Percentiles rank a stretch among this genome's conserved stretches.
Conservation (phyloP, 2,113 vertebrate species). For the Notarius quadriscutis region DNA sequence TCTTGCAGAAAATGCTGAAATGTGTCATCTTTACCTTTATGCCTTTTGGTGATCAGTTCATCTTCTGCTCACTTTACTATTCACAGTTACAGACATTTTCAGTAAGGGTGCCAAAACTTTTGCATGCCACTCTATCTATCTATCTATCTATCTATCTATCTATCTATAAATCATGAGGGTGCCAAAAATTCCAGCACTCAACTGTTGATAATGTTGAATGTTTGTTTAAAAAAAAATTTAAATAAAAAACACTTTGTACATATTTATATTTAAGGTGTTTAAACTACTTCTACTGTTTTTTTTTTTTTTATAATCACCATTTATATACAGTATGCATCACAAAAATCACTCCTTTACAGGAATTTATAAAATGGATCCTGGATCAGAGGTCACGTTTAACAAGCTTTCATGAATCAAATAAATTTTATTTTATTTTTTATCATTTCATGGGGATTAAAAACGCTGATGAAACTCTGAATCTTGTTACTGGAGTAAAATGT, state of each 20-base stretch:
- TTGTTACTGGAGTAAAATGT: neutral
- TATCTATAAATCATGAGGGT: neutral
- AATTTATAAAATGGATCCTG: neutral
- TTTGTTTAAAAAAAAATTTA: neutral
- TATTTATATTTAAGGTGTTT: neutral
- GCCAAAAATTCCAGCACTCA: neutral
- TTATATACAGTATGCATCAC: neutral
- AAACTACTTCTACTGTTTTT: neutral
- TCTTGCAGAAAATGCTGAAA: no score
- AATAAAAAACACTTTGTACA: neutral
- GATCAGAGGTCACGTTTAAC: neutral
- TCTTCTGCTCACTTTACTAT: no score
- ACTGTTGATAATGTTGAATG: neutral
- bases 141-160: no score
- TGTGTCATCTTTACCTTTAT: no score
- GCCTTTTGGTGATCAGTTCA: no score
- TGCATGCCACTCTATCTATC: no score
- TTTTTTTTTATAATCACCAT: neutral
- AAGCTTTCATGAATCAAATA: neutral
- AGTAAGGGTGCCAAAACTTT: no score
- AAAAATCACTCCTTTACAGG: conserved; percentile 73
- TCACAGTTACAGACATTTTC: no score
- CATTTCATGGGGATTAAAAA: neutral
- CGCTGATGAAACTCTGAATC: neutral
- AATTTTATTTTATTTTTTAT: neutral